A percentile compares a stretch with the other conserved stretches of the same genome.
Evolutionary conservation across 2,888 invertebrate genomes (phyloP).

Genomic region (Eupeodes luniger): DNA sequence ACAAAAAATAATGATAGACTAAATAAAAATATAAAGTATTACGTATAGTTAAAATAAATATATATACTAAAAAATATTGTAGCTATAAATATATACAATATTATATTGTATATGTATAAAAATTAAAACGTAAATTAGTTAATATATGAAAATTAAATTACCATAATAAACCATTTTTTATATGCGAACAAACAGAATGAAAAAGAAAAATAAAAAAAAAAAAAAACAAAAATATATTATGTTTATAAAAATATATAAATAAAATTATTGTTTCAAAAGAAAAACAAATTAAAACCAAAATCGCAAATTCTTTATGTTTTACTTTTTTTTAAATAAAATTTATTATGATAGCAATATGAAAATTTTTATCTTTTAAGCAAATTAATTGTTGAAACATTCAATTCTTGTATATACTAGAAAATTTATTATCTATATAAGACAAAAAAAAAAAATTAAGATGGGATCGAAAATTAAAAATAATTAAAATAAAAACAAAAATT

Average conservation of each 20-base stretch:
- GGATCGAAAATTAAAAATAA: conserved; percentile 25
- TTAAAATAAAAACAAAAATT: background rate
- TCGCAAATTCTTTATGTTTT: conserved; percentile 52
- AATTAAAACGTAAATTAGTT: conserved; percentile 65
- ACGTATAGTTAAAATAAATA: conserved; percentile 64
- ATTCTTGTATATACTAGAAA: conserved; percentile 71
- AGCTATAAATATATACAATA: conserved; percentile 65
- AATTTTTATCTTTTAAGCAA: conserved; percentile 55
- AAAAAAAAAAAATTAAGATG: conserved; percentile 14
- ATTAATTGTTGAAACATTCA: conserved; percentile 50
- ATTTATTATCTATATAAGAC: conserved; percentile 40
- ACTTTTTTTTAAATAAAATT: conserved; percentile 24
- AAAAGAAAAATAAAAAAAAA: conserved; percentile 26
- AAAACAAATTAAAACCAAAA: conserved; percentile 16
- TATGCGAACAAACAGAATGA: conserved; percentile 70
- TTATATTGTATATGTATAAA: background rate
- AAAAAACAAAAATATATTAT: conserved; percentile 32
- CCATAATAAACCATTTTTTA: conserved; percentile 71
- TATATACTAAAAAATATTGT: conserved; percentile 49
- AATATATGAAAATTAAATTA: conserved; percentile 70
- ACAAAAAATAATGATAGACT: conserved; percentile 68
- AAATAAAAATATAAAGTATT: conserved; percentile 75
- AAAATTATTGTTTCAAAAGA: conserved; percentile 15
- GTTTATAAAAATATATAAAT: conserved; percentile 44
- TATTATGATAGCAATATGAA: conserved; percentile 59